Conservation (phyloP, 2,888 invertebrate genomes). For the Cetonia aurata region DNA sequence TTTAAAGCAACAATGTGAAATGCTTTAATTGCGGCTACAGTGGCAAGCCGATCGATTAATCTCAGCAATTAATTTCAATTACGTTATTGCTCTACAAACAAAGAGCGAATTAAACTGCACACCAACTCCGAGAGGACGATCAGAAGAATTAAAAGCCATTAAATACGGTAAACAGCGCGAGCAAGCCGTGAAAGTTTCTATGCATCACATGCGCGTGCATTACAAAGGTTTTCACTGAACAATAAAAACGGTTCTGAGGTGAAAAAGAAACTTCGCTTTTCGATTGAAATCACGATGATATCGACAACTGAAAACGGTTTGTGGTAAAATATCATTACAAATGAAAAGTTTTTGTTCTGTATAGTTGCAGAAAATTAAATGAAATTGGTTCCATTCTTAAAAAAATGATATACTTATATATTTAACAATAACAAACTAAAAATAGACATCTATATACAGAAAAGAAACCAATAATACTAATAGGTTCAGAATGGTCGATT, state of each 20-base stretch:
- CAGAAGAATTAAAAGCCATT: conserved; percentile 13
- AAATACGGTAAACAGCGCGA: conserved; percentile 25
- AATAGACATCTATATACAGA: too few relatives aligned
- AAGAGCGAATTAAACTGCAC: conserved; percentile 1
- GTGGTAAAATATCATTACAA: too few relatives aligned
- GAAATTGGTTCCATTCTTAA: too few relatives aligned
- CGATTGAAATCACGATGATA: neutral
- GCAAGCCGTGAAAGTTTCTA: conserved; percentile 6
- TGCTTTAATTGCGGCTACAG: conserved; percentile 15
- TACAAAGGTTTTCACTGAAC: conserved; percentile 35
- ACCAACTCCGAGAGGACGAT: conserved; percentile 16
- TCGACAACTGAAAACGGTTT: too few relatives aligned
- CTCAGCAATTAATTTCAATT: conserved; percentile 30
- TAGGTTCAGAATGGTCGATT: too few relatives aligned
- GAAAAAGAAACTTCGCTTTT: conserved; percentile 38
- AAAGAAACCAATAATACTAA: too few relatives aligned
- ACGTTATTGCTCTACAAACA: conserved; percentile 19
- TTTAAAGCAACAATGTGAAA: conserved; percentile 5
- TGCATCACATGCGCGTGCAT: conserved; percentile 11
- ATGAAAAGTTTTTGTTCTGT: too few relatives aligned
- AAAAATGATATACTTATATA: too few relatives aligned
- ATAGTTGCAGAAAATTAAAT: too few relatives aligned
- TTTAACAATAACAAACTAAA: too few relatives aligned
- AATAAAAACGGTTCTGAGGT: conserved; percentile 22
- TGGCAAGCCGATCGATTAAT: conserved; percentile 12